Conservation (phyloP, 37 sponge, comb jelly and placozoan genomes). For the Mnemiopsis leidyi region DNA sequence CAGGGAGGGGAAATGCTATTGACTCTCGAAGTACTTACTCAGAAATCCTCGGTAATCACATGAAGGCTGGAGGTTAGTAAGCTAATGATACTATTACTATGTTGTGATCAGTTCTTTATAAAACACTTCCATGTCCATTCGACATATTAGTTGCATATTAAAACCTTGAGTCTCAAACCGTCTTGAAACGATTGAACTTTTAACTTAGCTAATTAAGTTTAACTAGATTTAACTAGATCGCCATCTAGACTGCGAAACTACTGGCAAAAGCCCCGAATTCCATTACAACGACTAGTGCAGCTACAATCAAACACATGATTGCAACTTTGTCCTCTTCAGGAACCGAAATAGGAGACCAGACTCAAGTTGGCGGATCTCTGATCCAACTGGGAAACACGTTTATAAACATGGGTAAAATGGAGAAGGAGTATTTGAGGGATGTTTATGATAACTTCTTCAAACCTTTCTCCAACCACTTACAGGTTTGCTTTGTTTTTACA, state of each 20-base stretch:
- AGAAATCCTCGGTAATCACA: not conserved
- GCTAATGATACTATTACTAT: not conserved
- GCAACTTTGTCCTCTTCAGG: slow-evolving; percentile 10
- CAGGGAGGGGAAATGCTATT: not conserved
- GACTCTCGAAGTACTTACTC: not conserved
- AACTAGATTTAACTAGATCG: too few species aligned
- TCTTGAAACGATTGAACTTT: too few species aligned
- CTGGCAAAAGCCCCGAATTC: too few species aligned
- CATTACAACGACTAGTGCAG: too few species aligned
- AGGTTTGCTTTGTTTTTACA: too few species aligned
- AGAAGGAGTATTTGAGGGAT: slow-evolving; percentile 3
- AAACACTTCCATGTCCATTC: too few species aligned
- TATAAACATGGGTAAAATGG: not conserved
- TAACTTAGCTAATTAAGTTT: too few species aligned
- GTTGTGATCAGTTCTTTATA: too few species aligned
- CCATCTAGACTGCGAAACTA: too few species aligned
- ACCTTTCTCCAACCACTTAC: slow-evolving; percentile 50
- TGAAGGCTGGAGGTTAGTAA: not conserved
- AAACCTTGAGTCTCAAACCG: too few species aligned
- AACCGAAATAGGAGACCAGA: not conserved
- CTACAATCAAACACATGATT: too few species aligned
- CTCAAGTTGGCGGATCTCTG: not conserved
- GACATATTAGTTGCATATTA: too few species aligned
- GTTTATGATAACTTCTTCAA: slow-evolving; percentile 50
- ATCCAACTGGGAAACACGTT: slow-evolving; percentile 7